phyloP scores from a whole-genome alignment of 1,140 invertebrate genomes.

The Drosophila santomea region DNA sequence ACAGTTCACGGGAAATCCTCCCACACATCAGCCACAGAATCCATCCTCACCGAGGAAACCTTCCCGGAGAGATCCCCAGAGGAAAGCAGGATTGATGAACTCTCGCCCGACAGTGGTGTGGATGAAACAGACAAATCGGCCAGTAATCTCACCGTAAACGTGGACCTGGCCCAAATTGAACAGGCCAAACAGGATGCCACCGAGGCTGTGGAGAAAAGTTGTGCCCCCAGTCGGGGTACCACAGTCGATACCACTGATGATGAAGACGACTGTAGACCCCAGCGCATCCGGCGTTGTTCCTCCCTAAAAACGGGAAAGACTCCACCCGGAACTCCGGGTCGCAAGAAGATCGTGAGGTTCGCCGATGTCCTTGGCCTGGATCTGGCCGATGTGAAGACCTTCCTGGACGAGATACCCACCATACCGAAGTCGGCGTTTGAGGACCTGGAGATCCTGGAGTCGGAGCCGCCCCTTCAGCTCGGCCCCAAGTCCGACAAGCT shows the following conservation, averaged over 20 bases:
- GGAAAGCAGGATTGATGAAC: neutral
- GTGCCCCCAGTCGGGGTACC: neutral
- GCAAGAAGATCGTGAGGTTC: slow-evolving; percentile 97
- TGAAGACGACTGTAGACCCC: slow-evolving; percentile 86
- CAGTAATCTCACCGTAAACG: slow-evolving; percentile 44
- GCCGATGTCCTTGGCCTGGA: slow-evolving; percentile 97
- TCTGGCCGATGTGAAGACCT: slow-evolving; percentile 95
- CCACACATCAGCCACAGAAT: neutral
- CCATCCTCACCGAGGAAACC: slow-evolving; percentile 1
- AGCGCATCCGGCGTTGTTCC: slow-evolving; percentile 90
- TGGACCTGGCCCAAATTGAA: slow-evolving; percentile 49
- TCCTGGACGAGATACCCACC: slow-evolving; percentile 94
- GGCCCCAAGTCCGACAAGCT: slow-evolving; percentile 86
- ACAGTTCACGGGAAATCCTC: neutral
- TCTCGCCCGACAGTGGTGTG: slow-evolving; percentile 36
- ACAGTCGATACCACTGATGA: slow-evolving; percentile 77
- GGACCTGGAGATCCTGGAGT: slow-evolving; percentile 86
- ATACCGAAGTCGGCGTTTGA: slow-evolving; percentile 94
- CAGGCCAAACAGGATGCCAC: slow-evolving; percentile 52
- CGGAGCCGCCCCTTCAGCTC: slow-evolving; percentile 84
- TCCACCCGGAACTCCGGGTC: slow-evolving; percentile 93
- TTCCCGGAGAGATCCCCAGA: slow-evolving; percentile 1
- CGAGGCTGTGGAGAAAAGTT: slow-evolving; percentile 16
- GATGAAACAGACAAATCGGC: slow-evolving; percentile 33
- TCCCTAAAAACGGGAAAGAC: slow-evolving; percentile 96